phyloP scores from a whole-genome alignment of 92 coral and sea anemone species.

The Epizoanthus illoricatus region DNA sequence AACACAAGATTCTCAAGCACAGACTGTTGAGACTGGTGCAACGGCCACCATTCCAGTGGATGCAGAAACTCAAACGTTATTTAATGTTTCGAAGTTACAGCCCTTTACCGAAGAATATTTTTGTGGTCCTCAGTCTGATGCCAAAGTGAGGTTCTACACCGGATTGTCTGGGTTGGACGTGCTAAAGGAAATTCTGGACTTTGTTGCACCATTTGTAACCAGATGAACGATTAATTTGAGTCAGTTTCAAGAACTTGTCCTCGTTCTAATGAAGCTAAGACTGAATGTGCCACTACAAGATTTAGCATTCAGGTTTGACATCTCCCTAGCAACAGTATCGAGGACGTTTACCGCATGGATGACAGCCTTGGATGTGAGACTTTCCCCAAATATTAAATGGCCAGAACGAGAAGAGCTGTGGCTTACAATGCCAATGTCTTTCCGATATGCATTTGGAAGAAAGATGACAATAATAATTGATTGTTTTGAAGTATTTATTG shows the following conservation, averaged over 20 bases:
- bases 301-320: conserved; percentile 11
- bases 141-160: conserved; percentile 8
- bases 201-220: conserved; percentile 9
- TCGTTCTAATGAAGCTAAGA: conserved; percentile 39
- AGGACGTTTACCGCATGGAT: conserved; percentile 14
- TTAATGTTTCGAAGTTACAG: not conserved
- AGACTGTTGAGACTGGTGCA: too few species aligned
- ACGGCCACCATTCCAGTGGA: too few species aligned
- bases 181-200: not conserved
- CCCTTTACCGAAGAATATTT: conserved; percentile 25
- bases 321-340: conserved; percentile 30
- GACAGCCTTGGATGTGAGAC: conserved; percentile 26
- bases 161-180: conserved; percentile 16
- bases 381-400: not conserved
- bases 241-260: too few species aligned
- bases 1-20: too few species aligned
- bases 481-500: not conserved
- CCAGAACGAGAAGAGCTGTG: conserved; percentile 37
- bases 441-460: conserved; percentile 34
- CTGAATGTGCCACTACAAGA: conserved; percentile 42
- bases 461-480: conserved; percentile 21
- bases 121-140: not conserved
- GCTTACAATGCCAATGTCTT: conserved; percentile 43
- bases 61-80: too few species aligned
- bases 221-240: not conserved